These are phyloP conservation scores for Vimba vimba DNA, from an alignment of 2,113 vertebrate species.

Conservation along the genomic window DNA sequence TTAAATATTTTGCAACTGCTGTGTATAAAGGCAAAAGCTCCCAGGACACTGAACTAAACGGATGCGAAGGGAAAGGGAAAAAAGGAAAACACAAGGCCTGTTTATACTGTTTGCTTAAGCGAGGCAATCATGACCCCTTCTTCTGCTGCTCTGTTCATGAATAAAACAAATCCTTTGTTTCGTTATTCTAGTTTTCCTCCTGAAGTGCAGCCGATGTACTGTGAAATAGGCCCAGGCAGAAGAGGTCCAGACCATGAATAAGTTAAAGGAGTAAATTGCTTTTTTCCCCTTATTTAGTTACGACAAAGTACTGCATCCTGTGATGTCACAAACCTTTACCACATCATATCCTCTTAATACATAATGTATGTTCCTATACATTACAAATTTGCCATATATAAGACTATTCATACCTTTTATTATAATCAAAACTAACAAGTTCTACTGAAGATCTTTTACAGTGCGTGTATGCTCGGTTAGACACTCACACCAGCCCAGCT, in stretches of 20 bases:
- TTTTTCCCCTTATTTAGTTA: background rate
- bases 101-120: slow-evolving; percentile 34
- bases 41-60: slow-evolving; percentile 12
- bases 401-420: background rate
- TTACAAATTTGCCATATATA: background rate
- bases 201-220: slow-evolving; percentile 63
- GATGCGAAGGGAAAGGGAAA: background rate
- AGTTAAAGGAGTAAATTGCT: slow-evolving; percentile 56
- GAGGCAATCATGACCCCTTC: slow-evolving; percentile 41
- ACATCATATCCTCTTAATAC: background rate
- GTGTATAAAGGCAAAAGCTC: slow-evolving; percentile 38
- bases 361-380: background rate
- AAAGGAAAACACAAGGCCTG: slow-evolving; percentile 3
- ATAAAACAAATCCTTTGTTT: slow-evolving; percentile 74
- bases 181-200: slow-evolving; percentile 48
- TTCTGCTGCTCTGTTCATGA: slow-evolving; percentile 65
- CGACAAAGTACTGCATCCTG: slow-evolving; percentile 50
- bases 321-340: background rate
- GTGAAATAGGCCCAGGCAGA: slow-evolving; percentile 68
- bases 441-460: background rate
- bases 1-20: background rate
- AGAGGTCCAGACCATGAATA: slow-evolving; percentile 69
- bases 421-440: no score
- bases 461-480: background rate
- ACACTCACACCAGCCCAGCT: background rate